Conservation (phyloP, 2,888 invertebrate species). For the Teleogryllus oceanicus region DNA sequence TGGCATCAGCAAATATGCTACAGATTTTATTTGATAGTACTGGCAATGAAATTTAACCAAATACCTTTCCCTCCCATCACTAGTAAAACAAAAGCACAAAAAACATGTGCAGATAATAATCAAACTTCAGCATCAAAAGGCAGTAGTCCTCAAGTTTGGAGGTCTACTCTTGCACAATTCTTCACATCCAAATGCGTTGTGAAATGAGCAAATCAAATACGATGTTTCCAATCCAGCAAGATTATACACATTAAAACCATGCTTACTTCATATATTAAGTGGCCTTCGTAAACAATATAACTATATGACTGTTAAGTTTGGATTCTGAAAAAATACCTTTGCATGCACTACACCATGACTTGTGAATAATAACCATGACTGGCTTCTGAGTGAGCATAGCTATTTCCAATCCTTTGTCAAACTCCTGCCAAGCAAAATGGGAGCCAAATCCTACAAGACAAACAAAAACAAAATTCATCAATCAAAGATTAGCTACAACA, state of each 20-base stretch:
- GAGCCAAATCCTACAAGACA: slow-evolving; percentile 34
- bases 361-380: slow-evolving; percentile 64
- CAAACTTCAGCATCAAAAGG: too few species aligned
- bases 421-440: slow-evolving; percentile 30
- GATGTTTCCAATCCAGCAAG: too few species aligned
- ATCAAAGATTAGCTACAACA: too few species aligned
- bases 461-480: too few species aligned
- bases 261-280: neutral
- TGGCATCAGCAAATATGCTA: too few species aligned
- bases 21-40: neutral
- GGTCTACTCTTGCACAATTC: too few species aligned
- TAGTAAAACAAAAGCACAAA: neutral
- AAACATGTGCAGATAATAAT: too few species aligned
- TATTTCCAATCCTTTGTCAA: slow-evolving; percentile 26
- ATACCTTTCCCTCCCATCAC: neutral
- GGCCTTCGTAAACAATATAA: slow-evolving; percentile 19
- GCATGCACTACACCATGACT: slow-evolving; percentile 64
- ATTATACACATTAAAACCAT: too few species aligned
- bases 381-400: slow-evolving; percentile 49
- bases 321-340: slow-evolving; percentile 46
- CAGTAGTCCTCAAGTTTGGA: too few species aligned
- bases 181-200: too few species aligned
- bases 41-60: neutral
- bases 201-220: too few species aligned
- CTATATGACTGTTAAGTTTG: neutral